These are phyloP conservation scores for Norana najaformis DNA, from an alignment of 2,888 invertebrate species.

Conservation along the genomic window DNA sequence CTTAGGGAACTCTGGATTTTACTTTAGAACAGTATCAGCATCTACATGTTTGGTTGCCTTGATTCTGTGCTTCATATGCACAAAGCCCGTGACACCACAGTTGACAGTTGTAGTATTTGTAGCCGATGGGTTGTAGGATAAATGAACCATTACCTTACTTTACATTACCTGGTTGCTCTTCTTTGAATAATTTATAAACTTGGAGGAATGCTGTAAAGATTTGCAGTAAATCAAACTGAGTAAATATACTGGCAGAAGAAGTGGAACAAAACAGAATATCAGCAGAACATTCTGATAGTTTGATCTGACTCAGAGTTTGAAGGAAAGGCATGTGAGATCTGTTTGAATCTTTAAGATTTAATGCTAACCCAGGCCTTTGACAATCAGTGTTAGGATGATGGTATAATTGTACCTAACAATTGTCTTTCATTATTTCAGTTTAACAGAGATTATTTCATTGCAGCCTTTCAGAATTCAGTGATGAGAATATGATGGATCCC, in stretches of 20 bases:
- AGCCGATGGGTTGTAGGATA: neutral
- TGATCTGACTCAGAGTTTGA: neutral
- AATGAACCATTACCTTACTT: constrained; percentile 3
- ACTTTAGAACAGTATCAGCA: neutral
- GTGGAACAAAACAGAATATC: too few relatives aligned
- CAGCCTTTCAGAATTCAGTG: constrained; percentile 86
- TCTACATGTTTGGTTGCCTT: neutral
- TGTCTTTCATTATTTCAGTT: neutral
- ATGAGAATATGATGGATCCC: constrained; percentile 98
- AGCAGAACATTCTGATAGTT: too few relatives aligned
- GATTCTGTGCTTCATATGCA: neutral
- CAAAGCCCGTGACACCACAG: neutral
- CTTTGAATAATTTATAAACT: neutral
- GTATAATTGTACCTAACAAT: neutral
- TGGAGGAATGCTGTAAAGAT: neutral
- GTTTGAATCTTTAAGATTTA: neutral
- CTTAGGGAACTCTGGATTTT: neutral
- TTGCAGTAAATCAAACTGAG: neutral
- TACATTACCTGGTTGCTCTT: neutral
- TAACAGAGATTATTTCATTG: neutral
- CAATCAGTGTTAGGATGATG: too few relatives aligned
- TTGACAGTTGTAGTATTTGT: too few relatives aligned
- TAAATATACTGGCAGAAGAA: neutral
- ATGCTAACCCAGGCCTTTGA: neutral
- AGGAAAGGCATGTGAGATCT: neutral